Base-by-base conservation (phyloP, 2,113 vertebrate species). In the Sclerurus mexicanus region DNA sequence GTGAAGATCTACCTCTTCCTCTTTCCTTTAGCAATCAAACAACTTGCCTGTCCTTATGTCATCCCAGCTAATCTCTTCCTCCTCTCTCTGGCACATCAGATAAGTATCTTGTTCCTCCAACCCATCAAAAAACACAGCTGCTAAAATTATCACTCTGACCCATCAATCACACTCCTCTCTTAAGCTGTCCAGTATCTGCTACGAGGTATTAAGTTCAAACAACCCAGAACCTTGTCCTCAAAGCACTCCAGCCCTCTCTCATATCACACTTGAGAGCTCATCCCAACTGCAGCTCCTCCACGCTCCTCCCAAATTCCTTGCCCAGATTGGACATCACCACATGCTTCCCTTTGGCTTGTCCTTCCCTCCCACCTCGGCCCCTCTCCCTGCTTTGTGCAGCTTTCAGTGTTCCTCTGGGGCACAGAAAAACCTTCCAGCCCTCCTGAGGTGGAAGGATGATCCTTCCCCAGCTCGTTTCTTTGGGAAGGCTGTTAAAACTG, bases 111-210 rank as follows among this genome's bases (percentile, higher is more conserved):
- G 24, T 86, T 90, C 64, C 60, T 88, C 52, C 60, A 75, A 84
- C 60, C 56, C 76, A 74, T 68, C 80, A 93, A 39, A 95, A 94
- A 93, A 35, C 50, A 62, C 30, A 81, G 72, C 50, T 90, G 60
- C 93, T 97, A 90, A 95, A 90, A 84, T 84, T 71, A 92, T 39
- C 72, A 9, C 52, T 47, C 47, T 84, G 88, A 74, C 68, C 93
- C 64, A 77, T 86, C 88, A 71, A 50, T 78, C 90, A 92, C 79
- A 66, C 76, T 59, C n/a, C 52, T 64, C 64, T 71, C 75, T 58
- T 40, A 35, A 72, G 63, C 64, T 67, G 52, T 12, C 75, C 14
- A 0, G 0, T 60, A 53, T 40, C 68, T 94, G 31, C 90, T 63
- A 3, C 0, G 2, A 75, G 52, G 72, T 78, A 82, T 82, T 22